These are phyloP conservation scores for Thunnus albacares DNA, from an alignment of 2,797 vertebrate species.

Conservation along the genomic window DNA sequence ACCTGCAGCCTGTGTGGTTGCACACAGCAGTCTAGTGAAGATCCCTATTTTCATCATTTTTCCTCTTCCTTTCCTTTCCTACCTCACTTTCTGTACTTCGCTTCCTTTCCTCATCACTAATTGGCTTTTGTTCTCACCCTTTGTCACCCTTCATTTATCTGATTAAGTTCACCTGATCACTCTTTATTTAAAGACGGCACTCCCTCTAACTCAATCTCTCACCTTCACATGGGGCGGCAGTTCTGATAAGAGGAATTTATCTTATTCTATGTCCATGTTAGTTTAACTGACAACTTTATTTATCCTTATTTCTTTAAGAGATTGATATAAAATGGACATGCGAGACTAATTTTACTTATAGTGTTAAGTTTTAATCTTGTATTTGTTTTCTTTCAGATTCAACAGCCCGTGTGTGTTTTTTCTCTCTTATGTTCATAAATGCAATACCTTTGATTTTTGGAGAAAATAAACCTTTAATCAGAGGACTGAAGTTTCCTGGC, in stretches of 20 bases:
- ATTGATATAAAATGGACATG: no score
- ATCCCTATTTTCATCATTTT: no score
- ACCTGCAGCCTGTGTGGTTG: slow-evolving; percentile 2
- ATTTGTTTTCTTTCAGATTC: no score
- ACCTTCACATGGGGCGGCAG: no score
- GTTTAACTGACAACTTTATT: no score
- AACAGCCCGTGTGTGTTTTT: background rate
- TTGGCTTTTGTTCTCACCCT: background rate
- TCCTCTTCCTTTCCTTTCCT: background rate
- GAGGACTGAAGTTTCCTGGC: background rate
- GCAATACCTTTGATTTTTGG: background rate
- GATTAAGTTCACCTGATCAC: background rate
- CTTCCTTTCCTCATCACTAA: background rate
- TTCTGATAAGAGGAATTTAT: background rate
- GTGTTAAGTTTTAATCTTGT: no score
- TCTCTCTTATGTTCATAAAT: background rate
- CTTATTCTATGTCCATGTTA: background rate
- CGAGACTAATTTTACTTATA: no score
- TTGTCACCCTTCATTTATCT: background rate
- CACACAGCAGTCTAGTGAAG: background rate
- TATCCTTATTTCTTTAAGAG: no score
- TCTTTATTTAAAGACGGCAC: slow-evolving; percentile 1
- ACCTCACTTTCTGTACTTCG: background rate
- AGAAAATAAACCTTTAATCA: background rate
- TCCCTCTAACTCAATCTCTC: background rate